Base-by-base conservation (phyloP, 2,113 vertebrate species). In the Bostrychus sinensis region DNA sequence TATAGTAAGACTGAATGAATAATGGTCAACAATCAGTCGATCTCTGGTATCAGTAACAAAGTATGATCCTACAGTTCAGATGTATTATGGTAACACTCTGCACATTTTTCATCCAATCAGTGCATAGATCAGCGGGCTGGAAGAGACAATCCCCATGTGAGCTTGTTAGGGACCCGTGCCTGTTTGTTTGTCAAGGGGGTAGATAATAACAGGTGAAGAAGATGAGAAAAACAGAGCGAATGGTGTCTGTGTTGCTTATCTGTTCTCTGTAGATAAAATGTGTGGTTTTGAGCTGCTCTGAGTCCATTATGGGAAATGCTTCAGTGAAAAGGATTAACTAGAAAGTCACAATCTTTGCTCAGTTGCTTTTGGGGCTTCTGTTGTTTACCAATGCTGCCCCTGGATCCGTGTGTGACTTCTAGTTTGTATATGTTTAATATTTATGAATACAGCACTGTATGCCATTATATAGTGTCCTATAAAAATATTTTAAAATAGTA, bases 101-200 rank as follows among this genome's bases (percentile, higher is more conserved):
- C 56, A 32, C 34, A 36, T 50, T 39, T 32, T 22, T 64, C 26
- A 42, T 39, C 80, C 78, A 80, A 78, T 85, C 65, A 75, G 65
- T 62, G 59, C 11, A 32, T 54, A 51, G 74, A 81, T 84, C 63
- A 62, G 48, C 30, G n/a, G 10, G 74, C 61, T 61, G 75, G 66
- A 78, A 70, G 55, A 60, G 57, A 53, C 66, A 50, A 67, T 79
- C 65, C 84, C 78, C 83, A 46, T 63, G 71, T 51, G 86, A 62
- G 73, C 83, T 86, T 70, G 65, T 89, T 89, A 89, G 75, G 39
- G 67, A 59, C 42, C 32, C 56, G 50, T 38, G 70, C 62, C 54
- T 84, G 73, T 85, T 86, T 88, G 72, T 81, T 84, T 73, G 62
- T 70, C 5, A 9, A 38, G 66, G 45, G 36, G 43, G 23, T 48